Base-by-base conservation (phyloP, 2,888 invertebrate species). In the Andrena fulva region DNA sequence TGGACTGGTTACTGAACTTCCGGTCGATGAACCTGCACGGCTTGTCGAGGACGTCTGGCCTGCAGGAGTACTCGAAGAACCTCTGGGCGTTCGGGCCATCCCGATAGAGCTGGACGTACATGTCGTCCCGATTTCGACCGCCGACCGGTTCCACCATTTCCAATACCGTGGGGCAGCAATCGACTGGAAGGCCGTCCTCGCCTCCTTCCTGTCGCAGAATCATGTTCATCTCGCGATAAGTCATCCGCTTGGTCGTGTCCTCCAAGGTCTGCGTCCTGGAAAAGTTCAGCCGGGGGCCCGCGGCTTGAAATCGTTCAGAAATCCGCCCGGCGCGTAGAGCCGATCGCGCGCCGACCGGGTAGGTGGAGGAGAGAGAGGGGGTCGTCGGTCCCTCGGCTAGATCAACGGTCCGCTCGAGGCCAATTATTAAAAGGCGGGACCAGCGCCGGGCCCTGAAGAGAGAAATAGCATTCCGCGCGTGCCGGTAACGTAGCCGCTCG, bases 61-160 rank as follows among this genome's bases (percentile, higher is more conserved):
- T 95, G 93, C 98, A 98, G 48, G 97, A 97, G 77, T 97, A 95
- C 94, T 98, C 97, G 94, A 97, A 97, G 92, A 98, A 97, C 84
- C 96, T 94, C 91, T 97, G 97, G 86, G 94, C 95, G 91, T 96
- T 96, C 83, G 96, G 95, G 69, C 96, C 96, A 92, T 96, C 96
- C 85, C 96, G 95, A 94, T 96, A 98, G 29, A 98, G 95, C 89
- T 97, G 96, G 68, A 98, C 96, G 94, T 95, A 96, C 91, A 96
- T 95, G 77, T 96, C 96, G 87, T 96, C 95, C 90, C 96, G 96
- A 90, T 97, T 97, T 85, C 96, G 95, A 87, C 98, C 98, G 71
- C 97, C 97, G 83, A 95, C 95, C 68, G 97, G 97, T 91, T 96
- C 96, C 85, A 97, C 96, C 95, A 97, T 96, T 93, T 97, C 97